These are phyloP conservation scores for Amphilophus citrinellus DNA, from an alignment of 2,113 vertebrate species.

Conservation along the genomic window DNA sequence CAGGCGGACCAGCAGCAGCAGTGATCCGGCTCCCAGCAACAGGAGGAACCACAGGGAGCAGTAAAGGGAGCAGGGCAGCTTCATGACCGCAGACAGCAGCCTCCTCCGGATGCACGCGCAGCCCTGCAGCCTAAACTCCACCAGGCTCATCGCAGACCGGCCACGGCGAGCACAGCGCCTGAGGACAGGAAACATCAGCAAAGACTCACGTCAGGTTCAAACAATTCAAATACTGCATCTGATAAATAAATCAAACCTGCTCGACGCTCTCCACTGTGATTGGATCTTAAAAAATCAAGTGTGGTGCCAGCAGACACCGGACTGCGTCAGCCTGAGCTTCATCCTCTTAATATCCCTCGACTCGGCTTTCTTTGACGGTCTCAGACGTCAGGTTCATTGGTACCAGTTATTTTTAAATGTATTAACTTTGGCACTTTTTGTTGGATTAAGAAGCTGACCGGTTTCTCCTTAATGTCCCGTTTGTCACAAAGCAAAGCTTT, in stretches of 20 bases:
- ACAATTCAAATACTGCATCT: background rate
- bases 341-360: background rate
- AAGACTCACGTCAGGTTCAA: no score
- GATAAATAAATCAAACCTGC: background rate
- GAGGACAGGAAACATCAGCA: background rate
- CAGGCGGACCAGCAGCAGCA: slow-evolving; percentile 87
- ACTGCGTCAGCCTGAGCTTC: fast-evolving
- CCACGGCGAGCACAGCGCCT: slow-evolving; percentile 26
- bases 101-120: slow-evolving; percentile 20
- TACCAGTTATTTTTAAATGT: background rate
- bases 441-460: background rate
- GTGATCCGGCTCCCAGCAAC: slow-evolving; percentile 86
- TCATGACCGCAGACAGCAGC: slow-evolving; percentile 74
- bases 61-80: slow-evolving; percentile 74
- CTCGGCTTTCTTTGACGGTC: no score
- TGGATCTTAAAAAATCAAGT: background rate
- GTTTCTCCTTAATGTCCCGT: background rate
- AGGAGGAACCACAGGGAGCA: slow-evolving; percentile 86
- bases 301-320: no score
- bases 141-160: slow-evolving; percentile 32
- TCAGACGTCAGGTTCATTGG: no score
- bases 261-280: background rate
- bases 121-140: slow-evolving; percentile 35
- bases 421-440: background rate
- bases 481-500: background rate